Conservation (phyloP, 2,888 invertebrate species). For the Arctia plantaginis region DNA sequence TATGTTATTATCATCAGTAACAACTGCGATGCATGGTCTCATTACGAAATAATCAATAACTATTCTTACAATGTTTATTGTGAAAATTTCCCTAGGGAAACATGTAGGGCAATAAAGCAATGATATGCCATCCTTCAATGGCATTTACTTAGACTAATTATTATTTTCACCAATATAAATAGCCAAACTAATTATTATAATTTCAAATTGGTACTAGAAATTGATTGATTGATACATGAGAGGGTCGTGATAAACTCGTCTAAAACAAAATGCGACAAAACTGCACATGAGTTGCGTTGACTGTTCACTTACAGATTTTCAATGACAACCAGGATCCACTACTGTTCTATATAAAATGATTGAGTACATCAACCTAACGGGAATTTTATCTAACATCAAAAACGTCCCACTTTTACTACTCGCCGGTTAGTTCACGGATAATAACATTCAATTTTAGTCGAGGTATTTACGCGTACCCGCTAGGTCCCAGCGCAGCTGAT, state of each 20-base stretch:
- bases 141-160: no score
- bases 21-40: no score
- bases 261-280: neutral
- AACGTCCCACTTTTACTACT: constrained; percentile 57
- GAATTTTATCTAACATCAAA: constrained; percentile 57
- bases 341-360: neutral
- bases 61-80: no score
- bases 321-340: neutral
- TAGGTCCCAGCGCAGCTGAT: constrained; percentile 76
- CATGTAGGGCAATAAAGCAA: no score
- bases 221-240: no score
- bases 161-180: no score
- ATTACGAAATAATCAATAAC: no score
- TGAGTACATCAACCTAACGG: constrained; percentile 22
- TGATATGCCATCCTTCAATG: no score
- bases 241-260: neutral
- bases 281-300: neutral
- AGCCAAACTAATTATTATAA: no score
- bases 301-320: neutral
- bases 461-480: constrained; percentile 81
- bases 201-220: no score
- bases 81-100: no score
- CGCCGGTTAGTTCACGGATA: constrained; percentile 71
- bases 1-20: no score
- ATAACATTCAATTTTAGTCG: constrained; percentile 84